Conservation (phyloP, 2,113 vertebrate species). For the Catharus fuscescens region DNA sequence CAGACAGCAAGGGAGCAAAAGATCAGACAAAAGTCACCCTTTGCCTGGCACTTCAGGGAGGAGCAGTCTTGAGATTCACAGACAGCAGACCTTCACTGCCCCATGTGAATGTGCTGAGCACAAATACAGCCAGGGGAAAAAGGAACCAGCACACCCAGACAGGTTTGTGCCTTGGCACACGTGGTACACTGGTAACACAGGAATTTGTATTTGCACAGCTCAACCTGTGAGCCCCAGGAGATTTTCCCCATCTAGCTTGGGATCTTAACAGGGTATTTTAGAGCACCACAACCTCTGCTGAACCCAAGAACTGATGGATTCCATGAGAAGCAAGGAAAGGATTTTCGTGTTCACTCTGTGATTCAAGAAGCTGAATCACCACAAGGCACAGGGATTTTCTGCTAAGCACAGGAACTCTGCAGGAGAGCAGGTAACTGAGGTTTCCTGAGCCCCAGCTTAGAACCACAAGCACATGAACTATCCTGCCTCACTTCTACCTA, state of each 20-base stretch:
- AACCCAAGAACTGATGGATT: background rate
- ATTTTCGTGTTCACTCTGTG: background rate
- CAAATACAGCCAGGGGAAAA: rapidly evolving
- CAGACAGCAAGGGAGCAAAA: background rate
- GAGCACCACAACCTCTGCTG: background rate
- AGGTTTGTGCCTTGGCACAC: rapidly evolving
- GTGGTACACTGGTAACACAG: background rate
- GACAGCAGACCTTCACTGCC: background rate
- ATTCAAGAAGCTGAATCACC: background rate
- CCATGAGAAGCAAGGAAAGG: background rate
- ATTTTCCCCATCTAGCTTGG: background rate
- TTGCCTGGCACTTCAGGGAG: background rate
- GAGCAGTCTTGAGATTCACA: background rate
- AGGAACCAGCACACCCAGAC: background rate
- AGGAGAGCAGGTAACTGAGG: background rate
- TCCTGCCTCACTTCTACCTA: background rate
- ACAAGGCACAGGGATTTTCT: background rate
- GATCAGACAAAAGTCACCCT: background rate
- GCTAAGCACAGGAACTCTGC: background rate
- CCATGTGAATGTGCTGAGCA: background rate
- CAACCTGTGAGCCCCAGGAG: background rate
- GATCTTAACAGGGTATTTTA: background rate
- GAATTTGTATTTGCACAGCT: background rate
- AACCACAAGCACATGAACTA: background rate
- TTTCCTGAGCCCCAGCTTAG: background rate